These are phyloP conservation scores for Limnephilus lunatus DNA, from an alignment of 2,888 invertebrate species.

Conservation along the genomic window DNA sequence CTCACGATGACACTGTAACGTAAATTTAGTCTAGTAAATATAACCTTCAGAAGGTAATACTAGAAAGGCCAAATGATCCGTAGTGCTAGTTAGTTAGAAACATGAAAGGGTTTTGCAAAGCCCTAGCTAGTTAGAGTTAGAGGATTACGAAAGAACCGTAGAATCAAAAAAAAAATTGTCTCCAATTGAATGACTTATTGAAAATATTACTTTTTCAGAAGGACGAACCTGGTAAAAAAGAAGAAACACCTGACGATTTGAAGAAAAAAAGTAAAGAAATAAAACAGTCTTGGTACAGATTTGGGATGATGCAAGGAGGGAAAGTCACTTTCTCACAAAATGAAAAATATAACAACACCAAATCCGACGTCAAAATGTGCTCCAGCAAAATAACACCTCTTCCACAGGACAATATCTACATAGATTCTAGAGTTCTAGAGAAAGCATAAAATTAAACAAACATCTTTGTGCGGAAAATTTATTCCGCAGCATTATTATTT, in stretches of 20 bases:
- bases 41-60: too few species aligned
- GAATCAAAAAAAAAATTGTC: neutral
- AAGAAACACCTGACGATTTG: neutral
- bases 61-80: too few species aligned
- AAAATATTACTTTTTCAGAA: slow-evolving; percentile 10
- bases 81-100: too few species aligned
- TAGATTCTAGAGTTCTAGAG: too few species aligned
- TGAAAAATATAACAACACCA: slow-evolving; percentile 26
- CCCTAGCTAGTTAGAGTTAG: too few species aligned
- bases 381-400: slow-evolving; percentile 52
- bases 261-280: neutral
- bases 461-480: neutral
- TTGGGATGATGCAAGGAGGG: slow-evolving; percentile 33
- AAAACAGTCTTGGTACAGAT: neutral
- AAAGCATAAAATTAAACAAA: neutral
- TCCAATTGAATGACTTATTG: neutral
- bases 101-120: too few species aligned
- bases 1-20: too few species aligned
- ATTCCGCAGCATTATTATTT: neutral
- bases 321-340: slow-evolving; percentile 28
- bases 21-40: too few species aligned
- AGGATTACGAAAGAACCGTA: too few species aligned
- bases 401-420: slow-evolving; percentile 29
- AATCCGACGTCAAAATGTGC: slow-evolving; percentile 14
- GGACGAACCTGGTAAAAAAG: slow-evolving; percentile 23